Base-by-base conservation (phyloP, 2,113 vertebrate genomes). In the Pelusios castaneus region DNA sequence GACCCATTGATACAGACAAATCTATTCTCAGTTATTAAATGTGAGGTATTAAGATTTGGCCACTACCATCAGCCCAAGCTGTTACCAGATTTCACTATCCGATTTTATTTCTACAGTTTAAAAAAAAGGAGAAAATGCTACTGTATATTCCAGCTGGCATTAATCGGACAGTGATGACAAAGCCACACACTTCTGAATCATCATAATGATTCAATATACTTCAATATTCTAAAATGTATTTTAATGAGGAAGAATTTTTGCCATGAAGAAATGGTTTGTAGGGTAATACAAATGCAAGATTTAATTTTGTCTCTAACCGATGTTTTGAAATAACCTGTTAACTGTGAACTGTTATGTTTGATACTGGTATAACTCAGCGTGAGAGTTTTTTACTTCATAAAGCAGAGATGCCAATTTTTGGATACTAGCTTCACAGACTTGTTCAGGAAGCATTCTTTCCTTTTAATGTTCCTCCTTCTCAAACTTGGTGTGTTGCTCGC, bases 391-490 rank as follows among this genome's bases (percentile, higher is more conserved):
- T 76, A 51, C 13, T 78, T 60, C 45, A 77, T 80, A 95, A 95
- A 93, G 34, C 27, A 55, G 89, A 87, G 9, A 89, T 78, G 47
- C 31, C 88, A 78, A 22, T 84, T 95, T 93, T 94, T 91, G 3
- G 14, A 80, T 43, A 78, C 6, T n/a, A 88, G 75, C 70, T 82
- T 34, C 16, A 60, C 13, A 1, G 88, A 81, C 58, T 82, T 85
- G 41, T 91, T 93, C 60, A 55, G 49, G 88, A 95, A 94, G 13
- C 70, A 82, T 91, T 94, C 95, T 94, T 49, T 89, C 34, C 31
- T 82, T 52, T 10, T 84, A 82, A 93, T 93, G 21, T 86, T 29
- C 6, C 88, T 91, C 31, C 55, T 86, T 82, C 58, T 91, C 83
- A 92, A 93, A 67, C 58, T 19, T 85, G 4, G 29, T 96, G 87